Evolutionary conservation across 1,140 invertebrate genomes (phyloP).

Genomic region (Drosophila biarmipes): DNA sequence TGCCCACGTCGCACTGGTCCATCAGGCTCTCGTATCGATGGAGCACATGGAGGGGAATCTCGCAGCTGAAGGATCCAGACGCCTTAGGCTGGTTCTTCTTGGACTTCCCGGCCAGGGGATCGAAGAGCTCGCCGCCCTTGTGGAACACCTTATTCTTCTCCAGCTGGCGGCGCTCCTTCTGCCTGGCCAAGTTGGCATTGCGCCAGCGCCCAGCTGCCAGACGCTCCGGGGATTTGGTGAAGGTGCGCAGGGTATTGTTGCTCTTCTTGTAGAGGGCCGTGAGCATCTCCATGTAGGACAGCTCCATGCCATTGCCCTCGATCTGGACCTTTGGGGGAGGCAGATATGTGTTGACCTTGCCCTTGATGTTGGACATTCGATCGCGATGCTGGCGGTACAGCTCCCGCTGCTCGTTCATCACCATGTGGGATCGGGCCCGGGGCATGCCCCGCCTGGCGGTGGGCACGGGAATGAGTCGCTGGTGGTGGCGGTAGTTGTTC

Average conservation of each 20-base stretch:
- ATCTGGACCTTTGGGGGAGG: slow-evolving; percentile 61
- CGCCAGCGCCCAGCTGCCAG: slow-evolving; percentile 61
- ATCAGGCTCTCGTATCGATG: slow-evolving; percentile 70
- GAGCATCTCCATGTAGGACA: slow-evolving; percentile 74
- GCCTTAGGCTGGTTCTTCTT: slow-evolving; percentile 20
- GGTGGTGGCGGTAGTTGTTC: slow-evolving; percentile 53
- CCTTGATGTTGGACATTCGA: slow-evolving; percentile 64
- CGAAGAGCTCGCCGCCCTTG: slow-evolving; percentile 58
- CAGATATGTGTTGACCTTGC: slow-evolving; percentile 64
- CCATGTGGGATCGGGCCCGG: slow-evolving; percentile 40
- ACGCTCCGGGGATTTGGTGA: slow-evolving; percentile 65
- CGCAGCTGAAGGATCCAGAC: slow-evolving; percentile 49
- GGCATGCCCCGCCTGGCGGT: neutral
- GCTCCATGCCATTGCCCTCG: slow-evolving; percentile 66
- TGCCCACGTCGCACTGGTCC: slow-evolving; percentile 52
- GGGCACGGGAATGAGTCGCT: slow-evolving; percentile 38
- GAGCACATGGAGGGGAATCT: slow-evolving; percentile 66
- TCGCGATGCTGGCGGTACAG: slow-evolving; percentile 65
- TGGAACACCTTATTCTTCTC: slow-evolving; percentile 58
- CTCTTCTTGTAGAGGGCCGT: slow-evolving; percentile 68
- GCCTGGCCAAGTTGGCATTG: slow-evolving; percentile 49
- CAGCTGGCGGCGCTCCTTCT: slow-evolving; percentile 55
- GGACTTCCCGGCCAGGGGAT: slow-evolving; percentile 35
- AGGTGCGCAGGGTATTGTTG: slow-evolving; percentile 68
- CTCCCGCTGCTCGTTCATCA: slow-evolving; percentile 60